Conservation (phyloP, 2,113 vertebrate species). For the Sula dactylatra region DNA sequence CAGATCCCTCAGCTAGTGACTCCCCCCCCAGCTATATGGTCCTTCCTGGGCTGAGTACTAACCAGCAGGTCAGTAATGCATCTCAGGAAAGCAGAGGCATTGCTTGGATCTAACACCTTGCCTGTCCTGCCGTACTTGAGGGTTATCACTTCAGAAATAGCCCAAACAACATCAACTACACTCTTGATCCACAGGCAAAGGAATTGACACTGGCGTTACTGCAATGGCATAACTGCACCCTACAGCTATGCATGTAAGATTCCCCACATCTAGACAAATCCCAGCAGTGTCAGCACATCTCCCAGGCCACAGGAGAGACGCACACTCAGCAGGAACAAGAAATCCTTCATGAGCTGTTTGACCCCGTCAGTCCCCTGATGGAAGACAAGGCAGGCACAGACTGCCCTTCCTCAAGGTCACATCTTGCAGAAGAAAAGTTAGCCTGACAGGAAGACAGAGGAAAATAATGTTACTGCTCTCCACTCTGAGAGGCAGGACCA, state of each 20-base stretch:
- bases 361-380: not conserved
- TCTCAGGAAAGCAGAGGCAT: not conserved
- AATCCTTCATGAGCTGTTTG: not conserved
- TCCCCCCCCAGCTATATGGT: not conserved
- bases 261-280: not conserved
- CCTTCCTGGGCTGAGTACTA: not conserved
- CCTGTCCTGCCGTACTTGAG: not conserved
- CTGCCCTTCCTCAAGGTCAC: not conserved
- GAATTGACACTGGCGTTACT: not conserved
- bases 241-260: not conserved
- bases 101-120: not conserved
- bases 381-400: not conserved
- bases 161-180: not conserved
- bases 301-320: not conserved
- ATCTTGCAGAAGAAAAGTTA: not conserved
- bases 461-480: not conserved
- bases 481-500: not conserved
- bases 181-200: not conserved
- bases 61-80: not conserved
- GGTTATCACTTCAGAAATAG: not conserved
- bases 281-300: not conserved
- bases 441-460: not conserved
- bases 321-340: not conserved
- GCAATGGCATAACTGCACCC: not conserved
- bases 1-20: fast-evolving